phyloP scores from a whole-genome alignment of 1,140 invertebrate genomes.

The Ceratosolen solmsi region DNA sequence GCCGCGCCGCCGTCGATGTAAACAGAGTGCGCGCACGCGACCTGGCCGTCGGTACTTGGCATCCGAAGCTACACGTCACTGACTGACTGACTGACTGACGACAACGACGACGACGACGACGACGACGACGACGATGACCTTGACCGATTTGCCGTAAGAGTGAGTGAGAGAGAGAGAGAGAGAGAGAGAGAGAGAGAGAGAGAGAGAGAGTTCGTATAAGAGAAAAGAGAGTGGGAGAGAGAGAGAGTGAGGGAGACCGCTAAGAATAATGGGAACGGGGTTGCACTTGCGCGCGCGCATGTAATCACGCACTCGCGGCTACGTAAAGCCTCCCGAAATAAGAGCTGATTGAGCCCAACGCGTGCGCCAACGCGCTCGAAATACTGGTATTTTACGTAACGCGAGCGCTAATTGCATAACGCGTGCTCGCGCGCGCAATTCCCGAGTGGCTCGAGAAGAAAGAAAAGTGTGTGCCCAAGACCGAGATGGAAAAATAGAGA shows the following conservation, averaged over 20 bases:
- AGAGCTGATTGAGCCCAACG: no score
- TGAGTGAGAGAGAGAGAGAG: no score
- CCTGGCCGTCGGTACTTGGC: neutral
- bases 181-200: no score
- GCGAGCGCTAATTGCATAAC: constrained; percentile 33
- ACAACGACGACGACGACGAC: neutral
- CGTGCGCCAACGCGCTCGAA: neutral
- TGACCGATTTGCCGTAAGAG: neutral
- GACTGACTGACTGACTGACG: no score
- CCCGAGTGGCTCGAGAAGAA: neutral
- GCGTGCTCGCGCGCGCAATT: neutral
- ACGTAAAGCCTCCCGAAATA: no score
- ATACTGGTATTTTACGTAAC: constrained; percentile 47
- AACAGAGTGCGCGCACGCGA: neutral
- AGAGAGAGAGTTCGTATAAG: no score
- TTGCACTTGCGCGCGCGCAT: no score
- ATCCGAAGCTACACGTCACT: neutral
- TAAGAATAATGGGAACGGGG: no score
- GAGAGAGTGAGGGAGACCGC: no score
- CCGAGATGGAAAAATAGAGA: neutral
- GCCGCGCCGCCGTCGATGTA: neutral
- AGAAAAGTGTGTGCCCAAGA: neutral
- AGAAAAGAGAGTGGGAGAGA: no score
- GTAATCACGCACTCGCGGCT: no score
- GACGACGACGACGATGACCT: neutral